Conservation (phyloP, 2,888 invertebrate species). For the Tetramorium bicarinatum region DNA sequence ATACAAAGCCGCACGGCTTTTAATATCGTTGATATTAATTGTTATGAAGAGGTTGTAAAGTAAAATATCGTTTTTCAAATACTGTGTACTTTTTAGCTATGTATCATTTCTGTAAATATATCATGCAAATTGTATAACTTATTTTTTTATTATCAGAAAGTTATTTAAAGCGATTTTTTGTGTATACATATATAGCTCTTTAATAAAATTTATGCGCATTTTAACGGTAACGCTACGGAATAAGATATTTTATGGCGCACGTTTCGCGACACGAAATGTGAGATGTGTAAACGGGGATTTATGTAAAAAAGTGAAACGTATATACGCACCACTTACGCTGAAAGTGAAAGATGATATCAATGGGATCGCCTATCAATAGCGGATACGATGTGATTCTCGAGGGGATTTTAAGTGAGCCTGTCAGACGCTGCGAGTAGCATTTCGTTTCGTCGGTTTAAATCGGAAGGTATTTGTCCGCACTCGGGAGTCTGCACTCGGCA, state of each 20-base stretch:
- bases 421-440: neutral
- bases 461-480: constrained; percentile 11
- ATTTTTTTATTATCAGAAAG: neutral
- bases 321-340: constrained; percentile 2
- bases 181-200: neutral
- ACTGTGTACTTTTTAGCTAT: neutral
- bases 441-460: constrained; percentile 28
- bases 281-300: neutral
- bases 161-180: neutral
- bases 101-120: neutral
- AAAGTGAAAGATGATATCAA: constrained; percentile 31
- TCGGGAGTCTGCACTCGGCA: neutral
- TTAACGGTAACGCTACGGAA: neutral
- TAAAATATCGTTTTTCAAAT: neutral
- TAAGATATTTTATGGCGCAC: neutral
- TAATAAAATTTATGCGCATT: neutral
- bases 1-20: neutral
- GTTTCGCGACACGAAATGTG: neutral
- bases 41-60: neutral
- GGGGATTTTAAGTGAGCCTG: constrained; percentile 1
- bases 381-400: neutral
- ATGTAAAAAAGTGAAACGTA: neutral
- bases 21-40: neutral
- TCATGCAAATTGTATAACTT: neutral
- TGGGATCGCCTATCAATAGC: neutral